These are phyloP conservation scores for Eupeodes latifasciatus DNA, from an alignment of 2,888 invertebrate species.

Conservation along the genomic window DNA sequence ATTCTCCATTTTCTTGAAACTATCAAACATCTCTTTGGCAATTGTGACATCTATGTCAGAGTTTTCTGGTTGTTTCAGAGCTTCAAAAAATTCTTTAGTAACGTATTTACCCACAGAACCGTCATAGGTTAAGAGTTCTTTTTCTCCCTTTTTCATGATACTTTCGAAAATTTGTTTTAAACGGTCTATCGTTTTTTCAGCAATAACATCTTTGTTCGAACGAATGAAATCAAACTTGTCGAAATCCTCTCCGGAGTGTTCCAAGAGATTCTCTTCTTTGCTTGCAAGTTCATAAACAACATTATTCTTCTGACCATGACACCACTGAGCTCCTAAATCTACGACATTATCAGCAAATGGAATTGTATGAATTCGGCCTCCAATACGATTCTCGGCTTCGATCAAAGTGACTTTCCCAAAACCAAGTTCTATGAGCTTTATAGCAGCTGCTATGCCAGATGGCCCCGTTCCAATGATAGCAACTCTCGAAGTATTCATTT, in stretches of 20 bases:
- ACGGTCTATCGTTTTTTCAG: constrained; percentile 78
- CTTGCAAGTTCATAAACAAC: constrained; percentile 86
- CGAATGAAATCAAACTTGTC: constrained; percentile 77
- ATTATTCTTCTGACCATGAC: constrained; percentile 87
- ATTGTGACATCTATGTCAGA: constrained; percentile 81
- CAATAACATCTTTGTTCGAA: constrained; percentile 80
- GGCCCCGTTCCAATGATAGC: constrained; percentile 81
- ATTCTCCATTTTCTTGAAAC: constrained; percentile 85
- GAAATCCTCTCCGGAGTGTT: constrained; percentile 65
- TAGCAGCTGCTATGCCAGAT: constrained; percentile 81
- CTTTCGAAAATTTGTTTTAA: constrained; percentile 78
- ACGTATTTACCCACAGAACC: constrained; percentile 79
- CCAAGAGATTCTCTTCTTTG: constrained; percentile 67
- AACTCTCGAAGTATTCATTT: constrained; percentile 74
- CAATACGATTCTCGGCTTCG: constrained; percentile 84
- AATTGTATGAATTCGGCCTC: constrained; percentile 85
- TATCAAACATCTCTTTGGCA: constrained; percentile 85
- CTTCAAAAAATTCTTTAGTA: constrained; percentile 75
- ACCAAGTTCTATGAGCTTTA: constrained; percentile 81
- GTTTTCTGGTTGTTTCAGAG: constrained; percentile 59
- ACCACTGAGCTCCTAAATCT: constrained; percentile 89
- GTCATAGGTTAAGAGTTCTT: constrained; percentile 77
- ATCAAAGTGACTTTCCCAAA: constrained; percentile 85
- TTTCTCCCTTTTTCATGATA: constrained; percentile 80
- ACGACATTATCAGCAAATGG: constrained; percentile 85